These are phyloP conservation scores for Ormyrus pomaceus DNA, from an alignment of 2,888 invertebrate genomes.

Conservation along the genomic window DNA sequence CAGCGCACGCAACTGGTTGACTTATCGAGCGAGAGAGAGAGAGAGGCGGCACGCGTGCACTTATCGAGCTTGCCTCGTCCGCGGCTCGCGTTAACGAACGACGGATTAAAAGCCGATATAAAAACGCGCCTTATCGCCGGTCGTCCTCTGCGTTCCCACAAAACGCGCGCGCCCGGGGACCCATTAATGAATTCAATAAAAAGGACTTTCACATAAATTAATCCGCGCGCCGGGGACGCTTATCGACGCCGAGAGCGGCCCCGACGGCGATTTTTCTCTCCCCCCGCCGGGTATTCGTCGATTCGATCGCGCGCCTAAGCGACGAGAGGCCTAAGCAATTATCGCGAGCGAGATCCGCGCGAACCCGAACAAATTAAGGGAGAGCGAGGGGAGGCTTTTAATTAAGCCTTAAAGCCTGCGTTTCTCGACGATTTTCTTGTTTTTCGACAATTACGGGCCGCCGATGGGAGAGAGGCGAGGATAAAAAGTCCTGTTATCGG, in stretches of 20 bases:
- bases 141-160: slow-evolving; percentile 43
- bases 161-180: slow-evolving; percentile 8
- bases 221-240: slow-evolving; percentile 16
- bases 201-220: slow-evolving; percentile 52
- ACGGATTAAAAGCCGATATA: slow-evolving; percentile 36
- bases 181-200: slow-evolving; percentile 56
- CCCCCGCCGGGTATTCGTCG: background rate
- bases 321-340: no score
- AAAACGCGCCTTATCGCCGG: slow-evolving; percentile 9
- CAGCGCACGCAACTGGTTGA: slow-evolving; percentile 42
- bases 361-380: slow-evolving; percentile 11
- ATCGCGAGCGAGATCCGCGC: background rate
- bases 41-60: slow-evolving; percentile 8
- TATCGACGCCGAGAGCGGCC: background rate
- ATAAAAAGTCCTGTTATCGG: slow-evolving; percentile 21
- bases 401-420: slow-evolving; percentile 46
- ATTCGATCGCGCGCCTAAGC: background rate
- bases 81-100: slow-evolving; percentile 43
- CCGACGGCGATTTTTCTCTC: slow-evolving; percentile 28
- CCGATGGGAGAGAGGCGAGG: slow-evolving; percentile 18
- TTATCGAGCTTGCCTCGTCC: slow-evolving; percentile 3
- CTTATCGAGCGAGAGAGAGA: slow-evolving; percentile 26
- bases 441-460: slow-evolving; percentile 33
- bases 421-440: background rate
- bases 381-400: slow-evolving; percentile 3